Percentiles rank a stretch among this genome's conserved stretches.
These are phyloP conservation scores for Ceraclea dissimilis DNA, from an alignment of 2,888 invertebrate species.

Conservation along the genomic window DNA sequence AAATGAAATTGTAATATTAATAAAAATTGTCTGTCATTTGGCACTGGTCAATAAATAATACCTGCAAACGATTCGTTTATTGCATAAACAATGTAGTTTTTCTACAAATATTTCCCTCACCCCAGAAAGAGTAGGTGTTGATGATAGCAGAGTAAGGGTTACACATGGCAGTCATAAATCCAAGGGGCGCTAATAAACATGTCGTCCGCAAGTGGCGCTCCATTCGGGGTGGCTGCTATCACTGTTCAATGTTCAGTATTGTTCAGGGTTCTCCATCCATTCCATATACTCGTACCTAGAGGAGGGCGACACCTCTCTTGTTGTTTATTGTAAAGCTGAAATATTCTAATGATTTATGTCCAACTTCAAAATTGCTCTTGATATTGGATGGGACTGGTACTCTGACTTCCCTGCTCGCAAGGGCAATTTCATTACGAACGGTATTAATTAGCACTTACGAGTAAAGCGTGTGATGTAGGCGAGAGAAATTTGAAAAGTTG, in stretches of 20 bases:
- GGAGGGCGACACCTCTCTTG: neutral
- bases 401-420: neutral
- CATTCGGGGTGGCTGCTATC: slow-evolving; percentile 4
- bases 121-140: neutral
- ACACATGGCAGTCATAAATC: slow-evolving; percentile 25
- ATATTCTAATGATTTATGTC: neutral
- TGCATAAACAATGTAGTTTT: too few relatives aligned
- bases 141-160: slow-evolving; percentile 1
- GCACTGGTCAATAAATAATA: too few relatives aligned
- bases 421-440: too few relatives aligned
- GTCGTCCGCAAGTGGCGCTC: slow-evolving; percentile 25
- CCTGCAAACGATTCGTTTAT: too few relatives aligned
- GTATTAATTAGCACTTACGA: too few relatives aligned
- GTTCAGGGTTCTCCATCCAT: too few relatives aligned
- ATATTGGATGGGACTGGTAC: neutral
- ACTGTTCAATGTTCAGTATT: neutral
- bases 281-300: neutral
- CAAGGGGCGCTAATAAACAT: slow-evolving; percentile 26
- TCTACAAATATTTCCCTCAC: too few relatives aligned
- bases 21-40: too few relatives aligned
- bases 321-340: neutral
- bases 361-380: neutral
- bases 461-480: too few relatives aligned
- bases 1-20: too few relatives aligned
- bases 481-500: too few relatives aligned